Conservation (phyloP, 2,797 vertebrate genomes). For the Glossophaga mutica region DNA sequence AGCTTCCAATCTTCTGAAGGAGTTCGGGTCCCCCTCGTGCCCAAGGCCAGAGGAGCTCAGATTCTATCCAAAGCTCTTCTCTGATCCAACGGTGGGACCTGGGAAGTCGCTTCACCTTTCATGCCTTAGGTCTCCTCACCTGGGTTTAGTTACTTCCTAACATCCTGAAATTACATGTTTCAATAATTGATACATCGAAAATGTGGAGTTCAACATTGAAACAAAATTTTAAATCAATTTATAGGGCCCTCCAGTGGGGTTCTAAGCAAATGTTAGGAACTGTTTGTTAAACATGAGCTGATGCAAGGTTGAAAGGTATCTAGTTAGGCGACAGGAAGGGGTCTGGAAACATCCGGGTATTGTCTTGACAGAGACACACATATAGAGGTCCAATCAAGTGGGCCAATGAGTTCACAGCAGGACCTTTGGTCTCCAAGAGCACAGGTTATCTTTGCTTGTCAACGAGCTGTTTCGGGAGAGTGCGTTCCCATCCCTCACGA, state of each 20-base stretch:
- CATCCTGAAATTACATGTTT: neutral
- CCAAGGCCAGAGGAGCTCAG: neutral
- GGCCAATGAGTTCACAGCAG: neutral
- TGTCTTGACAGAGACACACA: neutral
- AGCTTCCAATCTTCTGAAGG: neutral
- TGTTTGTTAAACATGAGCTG: neutral
- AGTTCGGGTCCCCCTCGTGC: neutral
- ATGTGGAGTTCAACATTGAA: neutral
- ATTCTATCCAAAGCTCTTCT: neutral
- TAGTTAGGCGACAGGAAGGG: neutral
- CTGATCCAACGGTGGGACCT: neutral
- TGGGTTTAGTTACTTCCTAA: neutral
- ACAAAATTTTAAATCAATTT: neutral
- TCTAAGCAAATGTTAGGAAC: neutral
- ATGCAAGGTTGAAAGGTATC: neutral
- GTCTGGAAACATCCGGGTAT: neutral
- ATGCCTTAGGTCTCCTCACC: neutral
- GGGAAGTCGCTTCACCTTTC: neutral
- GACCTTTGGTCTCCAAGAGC: neutral
- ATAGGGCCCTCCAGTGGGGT: neutral
- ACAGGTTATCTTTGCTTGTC: neutral
- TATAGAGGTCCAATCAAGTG: neutral
- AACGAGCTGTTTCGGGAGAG: neutral
- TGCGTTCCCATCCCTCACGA: neutral
- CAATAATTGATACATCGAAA: neutral